Evolutionary conservation across 2,888 invertebrate species (phyloP).

Genomic region (Lymantria monacha): DNA sequence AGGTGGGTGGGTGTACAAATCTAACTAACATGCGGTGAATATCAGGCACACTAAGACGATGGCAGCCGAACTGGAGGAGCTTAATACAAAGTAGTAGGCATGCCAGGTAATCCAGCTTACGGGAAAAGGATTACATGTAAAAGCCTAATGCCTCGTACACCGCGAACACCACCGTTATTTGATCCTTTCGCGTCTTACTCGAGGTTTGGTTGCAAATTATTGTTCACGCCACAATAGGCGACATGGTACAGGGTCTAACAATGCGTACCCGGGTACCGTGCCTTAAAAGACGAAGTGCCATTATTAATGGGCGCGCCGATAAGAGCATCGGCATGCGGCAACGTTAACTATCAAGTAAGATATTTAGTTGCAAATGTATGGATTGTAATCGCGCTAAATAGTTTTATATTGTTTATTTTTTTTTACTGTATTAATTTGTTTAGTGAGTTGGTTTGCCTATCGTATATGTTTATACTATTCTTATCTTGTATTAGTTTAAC

Average conservation of each 20-base stretch:
- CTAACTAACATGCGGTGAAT: conserved; percentile 52
- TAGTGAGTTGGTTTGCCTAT: not conserved
- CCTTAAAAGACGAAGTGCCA: conserved; percentile 56
- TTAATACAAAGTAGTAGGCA: conserved; percentile 60
- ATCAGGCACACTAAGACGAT: conserved; percentile 55
- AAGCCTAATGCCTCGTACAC: conserved; percentile 62
- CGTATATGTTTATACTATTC: too few relatives aligned
- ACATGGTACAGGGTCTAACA: conserved; percentile 49
- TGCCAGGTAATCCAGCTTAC: conserved; percentile 73
- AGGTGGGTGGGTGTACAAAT: conserved; percentile 47
- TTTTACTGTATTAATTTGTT: not conserved
- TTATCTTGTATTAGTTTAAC: not conserved
- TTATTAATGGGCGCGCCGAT: conserved; percentile 54
- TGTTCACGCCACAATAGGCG: conserved; percentile 59
- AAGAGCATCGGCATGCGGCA: conserved; percentile 49
- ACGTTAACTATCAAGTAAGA: conserved; percentile 38
- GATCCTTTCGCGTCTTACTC: conserved; percentile 57
- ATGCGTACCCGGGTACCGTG: conserved; percentile 44
- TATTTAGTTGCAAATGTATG: conserved; percentile 45
- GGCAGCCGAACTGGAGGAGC: conserved; percentile 60
- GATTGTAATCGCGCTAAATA: conserved; percentile 37
- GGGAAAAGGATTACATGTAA: conserved; percentile 65
- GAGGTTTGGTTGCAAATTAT: conserved; percentile 65
- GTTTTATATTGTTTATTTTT: conserved; percentile 23
- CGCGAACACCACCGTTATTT: conserved; percentile 57